phyloP scores from a whole-genome alignment of 2,113 vertebrate genomes.

The Pseudonaja textilis region DNA sequence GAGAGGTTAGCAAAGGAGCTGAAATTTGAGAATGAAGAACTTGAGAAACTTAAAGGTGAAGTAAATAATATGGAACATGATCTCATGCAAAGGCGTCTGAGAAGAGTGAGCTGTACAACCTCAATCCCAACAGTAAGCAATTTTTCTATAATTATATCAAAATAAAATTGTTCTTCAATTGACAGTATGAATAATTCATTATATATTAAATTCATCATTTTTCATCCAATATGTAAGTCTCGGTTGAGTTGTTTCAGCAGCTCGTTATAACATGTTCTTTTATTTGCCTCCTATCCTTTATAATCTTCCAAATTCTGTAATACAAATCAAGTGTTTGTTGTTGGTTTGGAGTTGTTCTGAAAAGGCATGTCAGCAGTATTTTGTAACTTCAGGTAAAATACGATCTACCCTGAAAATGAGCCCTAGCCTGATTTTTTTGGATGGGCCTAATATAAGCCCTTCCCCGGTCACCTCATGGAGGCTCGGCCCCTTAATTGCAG shows the following conservation, averaged over 20 bases:
- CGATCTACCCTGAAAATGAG: no score
- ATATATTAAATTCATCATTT: background rate
- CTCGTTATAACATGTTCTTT: background rate
- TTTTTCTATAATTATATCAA: conserved; percentile 17
- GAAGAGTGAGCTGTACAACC: conserved; percentile 90
- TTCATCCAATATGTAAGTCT: background rate
- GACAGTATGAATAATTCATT: background rate
- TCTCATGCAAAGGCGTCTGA: conserved; percentile 92
- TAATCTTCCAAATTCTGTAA: background rate
- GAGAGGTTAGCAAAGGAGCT: conserved; percentile 94
- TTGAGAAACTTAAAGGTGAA: conserved; percentile 89
- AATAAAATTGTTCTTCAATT: background rate
- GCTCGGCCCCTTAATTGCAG: no score
- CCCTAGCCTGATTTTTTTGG: no score
- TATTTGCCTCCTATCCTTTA: background rate
- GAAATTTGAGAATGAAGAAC: conserved; percentile 86
- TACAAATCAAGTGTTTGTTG: background rate
- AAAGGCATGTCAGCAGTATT: background rate
- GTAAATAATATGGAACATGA: conserved; percentile 98
- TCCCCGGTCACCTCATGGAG: no score
- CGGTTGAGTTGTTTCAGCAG: background rate
- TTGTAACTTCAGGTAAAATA: background rate
- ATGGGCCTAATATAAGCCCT: no score
- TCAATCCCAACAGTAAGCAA: conserved; percentile 87
- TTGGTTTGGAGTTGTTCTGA: background rate